Percentiles rank a stretch among this genome's conserved stretches.
Conservation (phyloP, 2,888 invertebrate species). For the Macaria liturata region DNA sequence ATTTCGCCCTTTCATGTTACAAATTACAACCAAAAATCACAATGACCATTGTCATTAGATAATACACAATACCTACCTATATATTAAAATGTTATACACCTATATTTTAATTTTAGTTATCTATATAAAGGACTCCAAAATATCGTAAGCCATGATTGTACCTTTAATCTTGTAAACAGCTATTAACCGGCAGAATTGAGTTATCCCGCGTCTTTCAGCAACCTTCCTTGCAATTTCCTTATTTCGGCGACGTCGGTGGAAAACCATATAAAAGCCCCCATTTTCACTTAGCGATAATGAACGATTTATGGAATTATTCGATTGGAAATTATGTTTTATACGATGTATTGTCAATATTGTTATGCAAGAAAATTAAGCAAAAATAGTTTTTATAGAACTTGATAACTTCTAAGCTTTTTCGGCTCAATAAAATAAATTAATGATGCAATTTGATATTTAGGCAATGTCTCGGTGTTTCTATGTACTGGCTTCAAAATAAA, state of each 20-base stretch:
- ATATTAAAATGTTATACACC: too few species aligned
- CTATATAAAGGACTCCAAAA: not conserved
- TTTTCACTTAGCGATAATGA: conserved; percentile 26
- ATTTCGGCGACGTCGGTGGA: conserved; percentile 32
- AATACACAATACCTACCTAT: too few species aligned
- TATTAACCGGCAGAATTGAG: conserved; percentile 47
- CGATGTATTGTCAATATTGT: conserved; percentile 34
- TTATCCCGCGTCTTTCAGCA: conserved; percentile 44
- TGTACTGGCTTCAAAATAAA: too few species aligned
- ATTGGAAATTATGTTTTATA: conserved; percentile 29
- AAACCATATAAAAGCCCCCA: conserved; percentile 22
- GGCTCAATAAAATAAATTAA: too few species aligned
- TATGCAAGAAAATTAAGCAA: not conserved
- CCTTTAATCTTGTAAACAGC: conserved; percentile 43
- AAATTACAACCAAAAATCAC: too few species aligned
- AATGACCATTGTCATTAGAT: too few species aligned
- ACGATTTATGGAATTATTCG: conserved; percentile 20
- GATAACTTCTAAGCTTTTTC: too few species aligned
- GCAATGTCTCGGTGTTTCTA: too few species aligned
- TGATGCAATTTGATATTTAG: too few species aligned
- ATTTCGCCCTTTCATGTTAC: too few species aligned
- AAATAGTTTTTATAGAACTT: too few species aligned
- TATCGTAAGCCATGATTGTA: conserved; percentile 16
- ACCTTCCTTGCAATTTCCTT: conserved; percentile 49
- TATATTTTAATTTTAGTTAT: too few species aligned